Evolutionary conservation across 1,140 invertebrate species (phyloP), one percentile per base, ranked within the genome.

Genomic region (Nomia melanderi): DNA sequence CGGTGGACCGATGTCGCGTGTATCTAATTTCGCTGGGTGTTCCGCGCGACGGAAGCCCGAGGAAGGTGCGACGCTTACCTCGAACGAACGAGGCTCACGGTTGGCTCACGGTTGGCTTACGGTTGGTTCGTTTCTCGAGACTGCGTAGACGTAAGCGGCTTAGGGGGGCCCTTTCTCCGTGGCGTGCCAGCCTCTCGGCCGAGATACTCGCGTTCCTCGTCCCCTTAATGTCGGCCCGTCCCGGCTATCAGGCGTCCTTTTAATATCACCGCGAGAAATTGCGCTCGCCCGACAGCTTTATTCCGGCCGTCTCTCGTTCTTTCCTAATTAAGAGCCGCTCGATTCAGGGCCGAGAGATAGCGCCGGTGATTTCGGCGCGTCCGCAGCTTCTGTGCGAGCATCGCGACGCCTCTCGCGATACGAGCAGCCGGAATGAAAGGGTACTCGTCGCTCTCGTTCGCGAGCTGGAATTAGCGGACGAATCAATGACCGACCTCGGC

Each of bases 141-240:
- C n/a, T 17, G 12, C 8, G n/a, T 17, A 44, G 23, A 25, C 36
- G 44, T 85, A 85, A 84, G 83, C 82, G 36, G 82, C 79, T 85
- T 84, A 84, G 39, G 39, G 39, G 39, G 57, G 59, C 53, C 36
- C 53, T 77, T 56, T 79, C 33, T 80, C 67, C 23, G 29, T 8
- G 31, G 17, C 17, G 25, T 29, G 39, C 39, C 59, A 25, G 31
- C 50, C 29, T 67, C n/a, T 75, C 63, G n/a, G 66, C 33, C 17
- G 31, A 20, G 39, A 69, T 59, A n/a, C n/a, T 47, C 54, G 47
- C 39, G 50, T 59, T 67, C 64, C 53, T 75, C 64, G 29, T 69
- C 53, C 54, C 67, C 64, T 75, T 75, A 69, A 75, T 67, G 69
- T 59, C 73, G 31, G 17, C 12, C 29, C 23, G 23, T 47, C 64